Percentiles rank a stretch among this genome's conserved stretches.
These are phyloP conservation scores for Acleris cristana DNA, from an alignment of 2,888 invertebrate species.

Conservation along the genomic window DNA sequence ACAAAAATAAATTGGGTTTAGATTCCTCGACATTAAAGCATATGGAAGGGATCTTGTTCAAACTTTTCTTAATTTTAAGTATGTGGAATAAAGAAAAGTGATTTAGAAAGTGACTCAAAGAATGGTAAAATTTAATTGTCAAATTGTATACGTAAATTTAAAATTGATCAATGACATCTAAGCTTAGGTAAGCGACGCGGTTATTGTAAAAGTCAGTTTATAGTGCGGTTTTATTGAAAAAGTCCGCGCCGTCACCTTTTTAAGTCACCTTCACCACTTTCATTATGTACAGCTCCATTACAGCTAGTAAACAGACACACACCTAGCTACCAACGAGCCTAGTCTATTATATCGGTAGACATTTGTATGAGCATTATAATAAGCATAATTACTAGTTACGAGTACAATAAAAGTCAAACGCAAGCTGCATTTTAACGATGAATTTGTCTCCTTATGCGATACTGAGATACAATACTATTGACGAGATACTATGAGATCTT, in stretches of 20 bases:
- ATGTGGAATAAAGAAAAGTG: conserved; percentile 9
- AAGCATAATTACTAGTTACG: conserved; percentile 14
- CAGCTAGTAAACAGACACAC: conserved; percentile 35
- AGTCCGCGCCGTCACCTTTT: conserved; percentile 14
- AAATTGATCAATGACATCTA: conserved; percentile 12
- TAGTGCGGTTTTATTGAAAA: background rate
- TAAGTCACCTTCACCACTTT: conserved; percentile 15
- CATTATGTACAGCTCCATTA: conserved; percentile 31
- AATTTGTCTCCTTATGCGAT: too few species aligned
- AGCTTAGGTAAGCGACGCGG: conserved; percentile 7
- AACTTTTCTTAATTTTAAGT: background rate
- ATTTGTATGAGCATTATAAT: conserved; percentile 29
- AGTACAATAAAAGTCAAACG: conserved; percentile 2
- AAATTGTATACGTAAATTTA: conserved; percentile 20
- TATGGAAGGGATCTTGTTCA: conserved; percentile 25
- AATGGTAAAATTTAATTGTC: conserved; percentile 7
- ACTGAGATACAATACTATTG: too few species aligned
- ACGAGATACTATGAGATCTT: too few species aligned
- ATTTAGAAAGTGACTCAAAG: conserved; percentile 16
- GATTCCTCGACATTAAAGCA: conserved; percentile 17
- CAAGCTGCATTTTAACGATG: too few species aligned
- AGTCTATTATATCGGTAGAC: conserved; percentile 32
- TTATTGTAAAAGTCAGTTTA: conserved; percentile 6
- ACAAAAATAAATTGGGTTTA: conserved; percentile 28
- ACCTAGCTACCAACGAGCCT: conserved; percentile 31